Evolutionary conservation across 2,888 invertebrate species (phyloP).

Genomic region (Cephalotes varians): DNA sequence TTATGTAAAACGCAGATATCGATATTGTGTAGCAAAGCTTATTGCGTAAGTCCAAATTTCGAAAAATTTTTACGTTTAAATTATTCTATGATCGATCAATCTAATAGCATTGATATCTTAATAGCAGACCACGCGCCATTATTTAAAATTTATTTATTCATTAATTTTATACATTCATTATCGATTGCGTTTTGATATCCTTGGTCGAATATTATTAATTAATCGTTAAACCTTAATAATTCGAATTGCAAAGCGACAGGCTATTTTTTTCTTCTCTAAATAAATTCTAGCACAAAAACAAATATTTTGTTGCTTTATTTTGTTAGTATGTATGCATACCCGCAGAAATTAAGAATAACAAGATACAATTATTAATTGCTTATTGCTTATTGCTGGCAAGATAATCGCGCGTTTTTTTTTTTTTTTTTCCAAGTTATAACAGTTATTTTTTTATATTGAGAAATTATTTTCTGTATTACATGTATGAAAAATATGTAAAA

Average conservation of each 20-base stretch:
- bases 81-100: not conserved
- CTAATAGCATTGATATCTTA: not conserved
- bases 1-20: not conserved
- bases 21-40: not conserved
- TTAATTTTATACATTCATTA: slow-evolving; percentile 12
- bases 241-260: not conserved
- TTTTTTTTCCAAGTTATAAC: too few species aligned
- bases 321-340: not conserved
- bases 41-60: not conserved
- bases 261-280: not conserved
- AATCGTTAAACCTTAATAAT: not conserved
- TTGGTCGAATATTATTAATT: slow-evolving; percentile 17
- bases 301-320: not conserved
- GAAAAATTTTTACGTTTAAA: not conserved
- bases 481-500: not conserved
- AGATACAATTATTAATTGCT: too few species aligned
- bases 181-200: not conserved
- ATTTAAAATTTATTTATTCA: not conserved
- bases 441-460: not conserved
- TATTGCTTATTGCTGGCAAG: not conserved
- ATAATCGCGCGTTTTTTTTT: too few species aligned
- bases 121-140: not conserved
- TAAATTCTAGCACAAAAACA: not conserved
- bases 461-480: not conserved
- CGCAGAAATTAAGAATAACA: not conserved